Base-by-base conservation (phyloP, 2,797 vertebrate genomes). In the Squalus acanthias region DNA sequence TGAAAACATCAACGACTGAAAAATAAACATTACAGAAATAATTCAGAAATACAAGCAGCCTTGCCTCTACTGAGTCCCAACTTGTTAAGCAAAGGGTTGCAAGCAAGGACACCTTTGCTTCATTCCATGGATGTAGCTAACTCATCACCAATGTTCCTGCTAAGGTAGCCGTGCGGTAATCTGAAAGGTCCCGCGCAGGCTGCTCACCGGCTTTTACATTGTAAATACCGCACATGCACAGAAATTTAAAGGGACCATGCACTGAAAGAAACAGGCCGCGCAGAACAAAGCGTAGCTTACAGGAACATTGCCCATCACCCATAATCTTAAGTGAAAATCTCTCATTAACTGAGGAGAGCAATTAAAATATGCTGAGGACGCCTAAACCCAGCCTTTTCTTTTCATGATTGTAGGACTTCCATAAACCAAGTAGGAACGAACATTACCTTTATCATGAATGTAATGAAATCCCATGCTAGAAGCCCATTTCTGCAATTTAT, bases 401-500 rank as follows among this genome's bases (percentile, higher is more conserved):
- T 74, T 74, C 69, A 74, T 5, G 15, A 33, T 57, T 76, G 50
- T 15, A 76, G 50, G 50, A 74, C 24, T 60, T 57, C 8, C 5
- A 29, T 20, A 95, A 95, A 95, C 94, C 53, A 95, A 76, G 50
- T 20, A 76, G 94, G 29, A 95, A 33, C 26, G 3, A 95, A 95
- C 53, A 20, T 95, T 57, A 95, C 29, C 50, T 13, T 57, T 60
- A 76, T 60, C 65, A 95, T 26, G 69, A 89, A 26, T 89, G 53
- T 74, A 74, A 95, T 76, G 70, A 95, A 95, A 60, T 95, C 70
- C 46, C 46, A 53, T 33, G 24, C 70, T 57, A 60, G 70, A 74
- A 76, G 46, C 26, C 70, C 50, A 95, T 57, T 95, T 74, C 29
- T 70, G 29, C 70, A 95, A 95, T 95, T 95, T 76, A 74, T 72